Evolutionary conservation across 2,888 invertebrate genomes (phyloP).

Genomic region (Tethea ocularis): DNA sequence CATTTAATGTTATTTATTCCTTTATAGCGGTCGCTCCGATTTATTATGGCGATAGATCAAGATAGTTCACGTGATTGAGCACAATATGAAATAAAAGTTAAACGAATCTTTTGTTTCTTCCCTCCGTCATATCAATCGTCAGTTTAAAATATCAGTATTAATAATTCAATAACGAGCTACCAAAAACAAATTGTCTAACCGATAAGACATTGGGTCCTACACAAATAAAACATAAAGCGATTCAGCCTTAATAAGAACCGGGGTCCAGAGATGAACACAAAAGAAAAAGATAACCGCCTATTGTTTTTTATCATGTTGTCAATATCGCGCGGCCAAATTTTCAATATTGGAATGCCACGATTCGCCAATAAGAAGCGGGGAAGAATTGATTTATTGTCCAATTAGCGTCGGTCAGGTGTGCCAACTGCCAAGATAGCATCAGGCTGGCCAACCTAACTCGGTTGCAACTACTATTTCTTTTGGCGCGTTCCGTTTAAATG

Average conservation of each 20-base stretch:
- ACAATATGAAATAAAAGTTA: slow-evolving; percentile 9
- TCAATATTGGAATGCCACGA: slow-evolving; percentile 84
- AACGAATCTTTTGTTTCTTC: slow-evolving; percentile 26
- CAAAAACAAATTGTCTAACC: slow-evolving; percentile 81
- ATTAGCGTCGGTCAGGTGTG: slow-evolving; percentile 84
- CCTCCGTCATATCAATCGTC: slow-evolving; percentile 45
- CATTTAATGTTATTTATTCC: slow-evolving; percentile 50
- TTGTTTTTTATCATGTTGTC: slow-evolving; percentile 84
- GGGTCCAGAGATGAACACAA: slow-evolving; percentile 80
- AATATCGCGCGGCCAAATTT: slow-evolving; percentile 84
- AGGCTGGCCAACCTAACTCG: slow-evolving; percentile 80
- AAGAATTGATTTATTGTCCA: slow-evolving; percentile 85
- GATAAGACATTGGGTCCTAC: slow-evolving; percentile 74
- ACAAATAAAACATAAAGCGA: slow-evolving; percentile 76
- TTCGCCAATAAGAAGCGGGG: slow-evolving; percentile 83
- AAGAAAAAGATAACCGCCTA: slow-evolving; percentile 81
- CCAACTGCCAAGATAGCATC: slow-evolving; percentile 84
- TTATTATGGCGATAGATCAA: slow-evolving; percentile 44
- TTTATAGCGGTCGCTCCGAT: slow-evolving; percentile 40
- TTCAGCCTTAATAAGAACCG: slow-evolving; percentile 80
- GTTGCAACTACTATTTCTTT: slow-evolving; percentile 78
- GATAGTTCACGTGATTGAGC: slow-evolving; percentile 23
- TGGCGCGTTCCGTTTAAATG: slow-evolving; percentile 78
- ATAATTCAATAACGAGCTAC: slow-evolving; percentile 78
- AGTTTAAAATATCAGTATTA: slow-evolving; percentile 66